Evolutionary conservation across 2,888 invertebrate species (phyloP), one percentile per base, ranked within the genome.

Genomic region (Biston stratarius): DNA sequence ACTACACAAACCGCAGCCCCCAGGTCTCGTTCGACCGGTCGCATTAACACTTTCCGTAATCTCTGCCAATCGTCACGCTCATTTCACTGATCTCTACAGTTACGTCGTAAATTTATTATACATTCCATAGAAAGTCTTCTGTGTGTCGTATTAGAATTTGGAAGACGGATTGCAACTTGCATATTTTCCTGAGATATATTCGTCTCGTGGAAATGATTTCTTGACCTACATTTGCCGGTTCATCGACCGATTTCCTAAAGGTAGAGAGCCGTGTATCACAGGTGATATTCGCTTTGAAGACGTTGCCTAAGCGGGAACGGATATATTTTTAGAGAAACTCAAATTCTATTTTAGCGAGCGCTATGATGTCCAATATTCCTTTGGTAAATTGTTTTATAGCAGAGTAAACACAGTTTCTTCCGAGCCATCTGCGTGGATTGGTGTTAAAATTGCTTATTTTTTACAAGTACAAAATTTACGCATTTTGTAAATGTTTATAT

Each of bases 151-250:
- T 6, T 65, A 38, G 56, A 59, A 61, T 70, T 34, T 65, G 53
- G 68, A 60, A 70, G 61, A 62, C 64, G 69, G 60, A 48, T 64
- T 68, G 60, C 60, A 76, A 78, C 74, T 76, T 63, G 72, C 66
- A 72, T 70, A 76, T 80, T 76, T 73, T 81, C 79, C 81, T 71
- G 77, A 73, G 77, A 82, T 77, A 87, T 59, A 86, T 86, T 87
- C 83, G 76, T 83, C 24, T 24, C 24, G 81, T 83, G 77, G 79
- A 82, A 82, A 84, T 86, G 82, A 73, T 86, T 86, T 88, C 88
- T 84, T 91, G 91, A 77, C 91, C 92, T 77, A 92, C 87, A 88
- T 92, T 89, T 88, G 85, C 82, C 86, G 90, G 91, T 90, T 92
- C 91, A 88, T 83, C 87, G 88, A 86, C 88, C 90, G 88, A 90